Conservation (phyloP, 2,888 invertebrate genomes). For the Agapostemon virescens region DNA sequence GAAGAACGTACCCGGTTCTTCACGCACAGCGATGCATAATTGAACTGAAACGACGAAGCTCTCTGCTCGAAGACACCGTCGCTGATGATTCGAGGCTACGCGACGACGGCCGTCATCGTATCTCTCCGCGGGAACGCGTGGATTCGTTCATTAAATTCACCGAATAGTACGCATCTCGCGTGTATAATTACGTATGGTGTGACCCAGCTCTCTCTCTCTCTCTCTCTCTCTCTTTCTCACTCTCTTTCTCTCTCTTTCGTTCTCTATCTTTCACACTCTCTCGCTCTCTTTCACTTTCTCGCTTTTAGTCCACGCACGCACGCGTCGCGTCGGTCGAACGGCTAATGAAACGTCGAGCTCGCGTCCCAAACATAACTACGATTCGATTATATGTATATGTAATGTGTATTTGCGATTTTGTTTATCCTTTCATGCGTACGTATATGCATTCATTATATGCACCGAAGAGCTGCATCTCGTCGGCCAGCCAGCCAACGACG, state of each 20-base stretch:
- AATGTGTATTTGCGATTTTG: conserved; percentile 48
- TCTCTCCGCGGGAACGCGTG: conserved; percentile 22
- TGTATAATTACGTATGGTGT: conserved; percentile 30
- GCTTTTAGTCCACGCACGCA: conserved; percentile 28
- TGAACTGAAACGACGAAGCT: conserved; percentile 67
- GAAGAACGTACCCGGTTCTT: not conserved
- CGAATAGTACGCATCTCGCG: conserved; percentile 20
- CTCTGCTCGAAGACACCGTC: conserved; percentile 60
- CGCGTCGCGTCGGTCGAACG: conserved; percentile 53
- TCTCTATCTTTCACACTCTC: not conserved
- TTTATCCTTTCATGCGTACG: conserved; percentile 63
- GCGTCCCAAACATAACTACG: conserved; percentile 64
- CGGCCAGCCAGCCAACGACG: not conserved
- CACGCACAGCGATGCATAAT: conserved; percentile 34
- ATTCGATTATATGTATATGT: conserved; percentile 59
- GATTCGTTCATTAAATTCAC: conserved; percentile 18
- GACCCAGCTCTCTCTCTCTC: not conserved
- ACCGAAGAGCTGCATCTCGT: conserved; percentile 53
- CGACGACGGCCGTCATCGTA: conserved; percentile 44
- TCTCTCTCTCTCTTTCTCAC: not conserved
- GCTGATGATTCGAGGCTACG: conserved; percentile 69
- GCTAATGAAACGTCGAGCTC: conserved; percentile 65
- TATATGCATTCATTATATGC: conserved; percentile 60
- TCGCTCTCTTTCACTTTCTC: not conserved
- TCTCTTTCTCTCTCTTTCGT: not conserved